Base-by-base conservation (phyloP, 2,888 invertebrate species). In the Sipha maydis region DNA sequence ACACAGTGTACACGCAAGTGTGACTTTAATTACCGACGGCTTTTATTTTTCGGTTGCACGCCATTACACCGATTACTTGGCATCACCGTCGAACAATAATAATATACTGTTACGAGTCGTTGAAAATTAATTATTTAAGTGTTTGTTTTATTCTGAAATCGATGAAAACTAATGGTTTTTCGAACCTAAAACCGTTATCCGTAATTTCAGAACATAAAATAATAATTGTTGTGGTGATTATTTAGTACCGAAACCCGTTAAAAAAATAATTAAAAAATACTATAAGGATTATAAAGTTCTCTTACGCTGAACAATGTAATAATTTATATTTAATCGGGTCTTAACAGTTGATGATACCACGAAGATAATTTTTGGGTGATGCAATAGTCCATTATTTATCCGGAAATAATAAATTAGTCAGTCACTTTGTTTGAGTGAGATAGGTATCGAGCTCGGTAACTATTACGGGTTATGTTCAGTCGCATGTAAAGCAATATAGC, bases 1-100 rank as follows among this genome's bases (percentile, higher is more conserved):
- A 67, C n/a, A 41, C 19, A 9, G 34, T n/a, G n/a, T 61, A 61
- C 61, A 38, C 56, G 79, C 79, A 79, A 79, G 56, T 79, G 21
- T 25, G 38, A 38, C n/a, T 34, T 61, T 38, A 79, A 79, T 79
- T 34, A 79, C n/a, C 34, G 34, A 61, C 28, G 25, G n/a, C 17
- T 61, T 61, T 61, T 79, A 61, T n/a, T n/a, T 25, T 61, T n/a
- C 61, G 34, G 61, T 61, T 34, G 21, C n/a, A 9, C 31, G 9
- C n/a, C 78, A 9, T 31, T 28, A 17, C n/a, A 25, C 25, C 56
- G 78, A n/a, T 48, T 54, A 11, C 31, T 56, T 7, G 7, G 28
- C 69, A 28, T n/a, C 8, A 28, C 28, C 31, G 34, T 19, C 14
- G 34, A 34, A 25, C 3, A 14, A 41, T 41, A 34, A 34, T 4